phyloP scores from a whole-genome alignment of 1,140 invertebrate species.

The Zaprionus ghesquierei region DNA sequence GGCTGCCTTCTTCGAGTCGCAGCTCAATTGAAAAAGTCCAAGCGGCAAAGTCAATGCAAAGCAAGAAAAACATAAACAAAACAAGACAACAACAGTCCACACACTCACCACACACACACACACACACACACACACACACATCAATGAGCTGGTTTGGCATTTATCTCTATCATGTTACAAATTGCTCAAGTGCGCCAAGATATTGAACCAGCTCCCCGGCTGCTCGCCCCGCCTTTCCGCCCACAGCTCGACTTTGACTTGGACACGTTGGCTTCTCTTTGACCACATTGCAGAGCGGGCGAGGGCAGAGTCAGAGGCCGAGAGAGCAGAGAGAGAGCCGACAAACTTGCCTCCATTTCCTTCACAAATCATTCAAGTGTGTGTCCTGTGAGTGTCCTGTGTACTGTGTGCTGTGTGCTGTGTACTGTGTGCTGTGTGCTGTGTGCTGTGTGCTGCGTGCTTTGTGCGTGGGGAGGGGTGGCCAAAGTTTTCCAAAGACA shows the following conservation, averaged over 20 bases:
- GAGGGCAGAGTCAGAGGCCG: neutral
- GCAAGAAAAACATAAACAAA: slow-evolving; percentile 77
- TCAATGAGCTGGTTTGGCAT: slow-evolving; percentile 60
- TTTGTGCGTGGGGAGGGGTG: slow-evolving; percentile 18
- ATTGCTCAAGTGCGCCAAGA: slow-evolving; percentile 74
- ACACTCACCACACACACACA: slow-evolving; percentile 1
- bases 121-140: slow-evolving; percentile 20
- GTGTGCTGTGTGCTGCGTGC: neutral
- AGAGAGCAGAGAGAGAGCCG: slow-evolving; percentile 6
- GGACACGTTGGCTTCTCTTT: slow-evolving; percentile 61
- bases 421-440: too few species aligned
- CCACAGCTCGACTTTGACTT: slow-evolving; percentile 48
- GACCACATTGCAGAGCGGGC: slow-evolving; percentile 55
- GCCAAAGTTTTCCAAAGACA: slow-evolving; percentile 75
- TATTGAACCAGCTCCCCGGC: slow-evolving; percentile 49
- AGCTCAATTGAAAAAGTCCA: slow-evolving; percentile 26
- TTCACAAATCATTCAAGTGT: slow-evolving; percentile 54
- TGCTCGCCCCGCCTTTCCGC: neutral
- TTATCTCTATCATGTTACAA: slow-evolving; percentile 75
- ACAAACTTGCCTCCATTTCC: slow-evolving; percentile 6
- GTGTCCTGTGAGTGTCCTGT: slow-evolving; percentile 29
- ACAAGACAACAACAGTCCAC: slow-evolving; percentile 30
- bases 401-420: slow-evolving; percentile 1
- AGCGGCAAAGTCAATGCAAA: slow-evolving; percentile 71
- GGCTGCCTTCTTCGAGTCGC: slow-evolving; percentile 12